Conservation (phyloP, 2,888 invertebrate species). For the Acleris laterana region DNA sequence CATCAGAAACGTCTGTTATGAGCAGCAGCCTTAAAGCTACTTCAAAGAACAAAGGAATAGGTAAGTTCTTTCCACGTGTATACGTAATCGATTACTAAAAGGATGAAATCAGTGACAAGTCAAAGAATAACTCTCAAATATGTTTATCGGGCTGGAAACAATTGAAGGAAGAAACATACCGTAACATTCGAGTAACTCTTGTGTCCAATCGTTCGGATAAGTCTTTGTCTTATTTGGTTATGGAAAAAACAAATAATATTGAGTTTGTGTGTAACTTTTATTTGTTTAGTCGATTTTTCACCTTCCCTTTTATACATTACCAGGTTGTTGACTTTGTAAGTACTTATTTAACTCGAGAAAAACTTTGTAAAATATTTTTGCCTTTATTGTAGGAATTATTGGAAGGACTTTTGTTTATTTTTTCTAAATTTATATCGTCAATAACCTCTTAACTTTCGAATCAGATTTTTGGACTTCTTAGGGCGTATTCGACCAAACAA, state of each 20-base stretch:
- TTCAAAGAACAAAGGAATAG: no score
- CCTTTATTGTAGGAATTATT: not conserved
- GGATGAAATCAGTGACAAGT: slow-evolving; percentile 14
- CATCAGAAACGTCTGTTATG: no score
- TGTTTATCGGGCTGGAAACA: slow-evolving; percentile 29
- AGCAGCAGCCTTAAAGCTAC: no score
- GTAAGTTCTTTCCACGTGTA: not conserved
- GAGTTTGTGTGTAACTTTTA: not conserved
- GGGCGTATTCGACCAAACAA: no score
- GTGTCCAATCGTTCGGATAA: slow-evolving; percentile 34
- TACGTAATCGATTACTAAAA: not conserved
- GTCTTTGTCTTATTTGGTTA: slow-evolving; percentile 36
- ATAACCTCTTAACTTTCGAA: no score
- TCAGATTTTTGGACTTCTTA: no score
- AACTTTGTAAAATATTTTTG: not conserved
- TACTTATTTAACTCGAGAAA: no score
- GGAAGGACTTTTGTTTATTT: not conserved
- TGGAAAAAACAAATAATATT: slow-evolving; percentile 22
- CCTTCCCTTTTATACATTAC: not conserved
- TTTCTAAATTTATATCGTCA: no score
- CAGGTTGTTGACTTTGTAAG: no score
- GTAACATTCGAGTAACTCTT: slow-evolving; percentile 20
- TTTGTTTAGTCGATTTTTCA: not conserved
- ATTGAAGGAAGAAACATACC: slow-evolving; percentile 11
- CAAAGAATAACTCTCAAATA: slow-evolving; percentile 20